Evolutionary conservation across 2,113 vertebrate species (phyloP), one percentile per base, ranked within the genome.

Genomic region (Ophiodon elongatus): DNA sequence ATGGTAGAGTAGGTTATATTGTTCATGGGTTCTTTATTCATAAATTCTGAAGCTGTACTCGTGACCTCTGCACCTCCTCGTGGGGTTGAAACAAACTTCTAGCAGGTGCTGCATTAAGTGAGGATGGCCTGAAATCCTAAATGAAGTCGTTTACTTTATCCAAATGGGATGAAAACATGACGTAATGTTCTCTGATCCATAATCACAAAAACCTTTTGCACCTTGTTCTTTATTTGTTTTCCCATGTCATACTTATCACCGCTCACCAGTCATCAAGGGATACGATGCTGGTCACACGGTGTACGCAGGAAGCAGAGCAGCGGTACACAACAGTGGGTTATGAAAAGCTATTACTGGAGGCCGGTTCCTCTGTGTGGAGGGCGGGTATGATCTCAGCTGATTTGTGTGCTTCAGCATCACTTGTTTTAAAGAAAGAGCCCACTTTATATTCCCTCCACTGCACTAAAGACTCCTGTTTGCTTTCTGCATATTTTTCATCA

Each of bases 321-420:
- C 62, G 68, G 35, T 64, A 76, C 29, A 70, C 70, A 19, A 81
- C 29, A 67, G 47, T 33, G 37, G 33, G 29, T 80, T 41, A 54
- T 39, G 65, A 57, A 31, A 72, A 81, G 37, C 23, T 47, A 45
- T 19, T 64, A 10, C 13, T 65, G 59, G 15, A 29, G 23, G 72
- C 25, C 41, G 23, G 27, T 23, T 25, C 52, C 66, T 57, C 33
- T 31, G 19, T 68, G 71, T 69, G 21, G 37, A n/a, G n/a, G 6
- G 47, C n/a, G 19, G 14, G 72, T 71, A 56, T n/a, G 11, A 43
- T 67, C 27, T 57, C 67, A 56, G 52, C 65, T 56, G 77, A 76
- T 50, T 50, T 29, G 33, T 71, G 29, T 67, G 37, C 54, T 77
- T 82, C 76, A 59, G 37, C 54, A 74, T 82, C 76, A 59, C 27